These are phyloP conservation scores for Cygnus buccinator DNA, from an alignment of 2,113 vertebrate genomes.

Conservation along the genomic window DNA sequence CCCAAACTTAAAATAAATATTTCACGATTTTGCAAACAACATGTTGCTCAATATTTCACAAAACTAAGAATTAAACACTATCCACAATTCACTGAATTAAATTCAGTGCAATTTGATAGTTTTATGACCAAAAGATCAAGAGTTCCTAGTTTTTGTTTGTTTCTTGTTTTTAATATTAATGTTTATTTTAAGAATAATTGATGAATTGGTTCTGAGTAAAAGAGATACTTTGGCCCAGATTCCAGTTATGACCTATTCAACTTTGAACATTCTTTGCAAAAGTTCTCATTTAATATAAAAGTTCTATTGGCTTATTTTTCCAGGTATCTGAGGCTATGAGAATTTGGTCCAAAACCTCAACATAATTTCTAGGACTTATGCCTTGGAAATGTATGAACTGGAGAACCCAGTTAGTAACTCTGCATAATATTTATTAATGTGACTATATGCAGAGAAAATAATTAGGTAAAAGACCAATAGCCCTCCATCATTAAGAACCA, in stretches of 20 bases:
- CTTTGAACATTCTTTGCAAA: not conserved
- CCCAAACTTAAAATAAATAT: not conserved
- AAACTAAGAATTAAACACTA: not conserved
- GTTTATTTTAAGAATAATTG: not conserved
- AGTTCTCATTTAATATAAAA: not conserved
- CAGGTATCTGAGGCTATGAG: constrained; percentile 4
- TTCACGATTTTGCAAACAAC: not conserved
- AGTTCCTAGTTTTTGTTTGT: not conserved
- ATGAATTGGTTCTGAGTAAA: not conserved
- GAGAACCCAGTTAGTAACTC: not conserved
- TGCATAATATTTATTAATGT: constrained; percentile 30
- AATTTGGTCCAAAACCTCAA: not conserved
- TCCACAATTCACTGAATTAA: not conserved
- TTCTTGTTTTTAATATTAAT: too few relatives aligned
- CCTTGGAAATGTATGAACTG: not conserved
- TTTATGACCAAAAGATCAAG: not conserved
- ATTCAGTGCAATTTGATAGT: not conserved
- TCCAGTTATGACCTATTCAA: not conserved
- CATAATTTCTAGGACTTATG: constrained; percentile 8
- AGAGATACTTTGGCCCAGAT: not conserved
- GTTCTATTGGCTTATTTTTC: not conserved
- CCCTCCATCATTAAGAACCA: not conserved
- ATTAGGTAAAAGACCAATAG: constrained; percentile 41
- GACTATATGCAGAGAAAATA: constrained; percentile 23
- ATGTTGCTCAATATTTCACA: not conserved